Conservation (phyloP, 2,113 vertebrate species). For the Onychorhynchus coronatus region DNA sequence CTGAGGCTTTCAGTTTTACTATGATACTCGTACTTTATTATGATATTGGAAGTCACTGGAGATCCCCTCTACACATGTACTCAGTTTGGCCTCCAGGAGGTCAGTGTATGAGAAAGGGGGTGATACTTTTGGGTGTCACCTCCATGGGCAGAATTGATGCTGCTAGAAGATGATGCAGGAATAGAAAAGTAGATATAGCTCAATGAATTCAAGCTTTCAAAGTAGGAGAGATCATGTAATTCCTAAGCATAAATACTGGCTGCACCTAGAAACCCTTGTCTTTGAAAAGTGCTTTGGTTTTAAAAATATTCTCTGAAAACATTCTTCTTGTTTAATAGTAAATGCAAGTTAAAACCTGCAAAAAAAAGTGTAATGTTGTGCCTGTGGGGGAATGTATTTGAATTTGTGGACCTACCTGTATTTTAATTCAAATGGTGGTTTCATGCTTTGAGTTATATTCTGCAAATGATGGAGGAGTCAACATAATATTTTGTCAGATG, state of each 20-base stretch:
- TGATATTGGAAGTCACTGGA: not conserved
- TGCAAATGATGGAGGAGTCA: not conserved
- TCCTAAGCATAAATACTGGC: not conserved
- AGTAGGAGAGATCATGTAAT: not conserved
- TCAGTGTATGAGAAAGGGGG: not conserved
- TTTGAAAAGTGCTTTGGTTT: not conserved
- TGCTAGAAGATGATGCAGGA: not conserved
- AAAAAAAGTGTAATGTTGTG: not conserved
- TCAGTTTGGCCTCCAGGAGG: not conserved
- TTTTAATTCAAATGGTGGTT: not conserved
- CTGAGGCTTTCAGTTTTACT: not conserved
- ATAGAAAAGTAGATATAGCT: not conserved
- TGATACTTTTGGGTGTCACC: not conserved
- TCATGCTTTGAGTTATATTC: not conserved
- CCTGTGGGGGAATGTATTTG: not conserved
- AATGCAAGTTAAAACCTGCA: not conserved
- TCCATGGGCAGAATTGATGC: not conserved
- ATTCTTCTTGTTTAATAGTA: not conserved
- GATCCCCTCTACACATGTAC: not conserved
- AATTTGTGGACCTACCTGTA: not conserved
- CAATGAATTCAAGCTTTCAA: not conserved
- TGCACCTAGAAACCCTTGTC: not conserved
- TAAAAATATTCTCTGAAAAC: not conserved
- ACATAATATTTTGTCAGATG: not conserved
- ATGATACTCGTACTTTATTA: not conserved